Evolutionary conservation across 2,888 invertebrate genomes (phyloP).

Genomic region (Caenorhabditis panamensis): DNA sequence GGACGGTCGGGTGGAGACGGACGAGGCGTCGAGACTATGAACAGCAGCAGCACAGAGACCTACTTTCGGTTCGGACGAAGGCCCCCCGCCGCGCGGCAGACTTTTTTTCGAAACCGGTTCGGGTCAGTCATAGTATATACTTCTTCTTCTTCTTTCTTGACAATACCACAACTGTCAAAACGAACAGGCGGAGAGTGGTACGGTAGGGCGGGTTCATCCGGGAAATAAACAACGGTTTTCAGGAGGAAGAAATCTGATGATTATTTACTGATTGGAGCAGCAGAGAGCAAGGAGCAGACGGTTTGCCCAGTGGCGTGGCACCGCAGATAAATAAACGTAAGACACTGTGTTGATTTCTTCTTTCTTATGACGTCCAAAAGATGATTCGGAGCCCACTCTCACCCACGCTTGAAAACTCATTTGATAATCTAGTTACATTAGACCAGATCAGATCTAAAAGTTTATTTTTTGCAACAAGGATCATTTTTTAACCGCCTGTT

Average conservation of each 20-base stretch:
- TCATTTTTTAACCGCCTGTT: constrained; percentile 5
- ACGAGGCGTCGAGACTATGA: constrained; percentile 38
- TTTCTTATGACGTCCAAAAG: neutral
- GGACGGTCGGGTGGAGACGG: constrained; percentile 15
- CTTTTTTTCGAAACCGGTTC: constrained; percentile 41
- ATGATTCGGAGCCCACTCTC: neutral
- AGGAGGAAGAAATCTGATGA: neutral
- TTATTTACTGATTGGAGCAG: constrained; percentile 12
- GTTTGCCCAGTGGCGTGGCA: too few species aligned
- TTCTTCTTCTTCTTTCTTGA: constrained; percentile 11
- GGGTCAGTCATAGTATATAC: neutral
- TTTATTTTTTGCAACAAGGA: neutral
- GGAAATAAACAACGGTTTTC: constrained; percentile 1
- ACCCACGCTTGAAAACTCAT: too few species aligned
- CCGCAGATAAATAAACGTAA: too few species aligned
- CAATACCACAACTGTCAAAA: constrained; percentile 11
- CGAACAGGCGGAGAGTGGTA: neutral
- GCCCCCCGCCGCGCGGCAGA: constrained; percentile 3
- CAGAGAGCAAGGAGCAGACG: too few species aligned
- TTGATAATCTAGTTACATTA: too few species aligned
- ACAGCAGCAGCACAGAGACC: constrained; percentile 28
- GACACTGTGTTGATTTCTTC: neutral
- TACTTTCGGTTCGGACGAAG: constrained; percentile 28
- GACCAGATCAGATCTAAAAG: neutral
- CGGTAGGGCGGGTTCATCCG: constrained; percentile 15